phyloP scores from a whole-genome alignment of 2,113 vertebrate species.

The Chlamydotis undulata region DNA sequence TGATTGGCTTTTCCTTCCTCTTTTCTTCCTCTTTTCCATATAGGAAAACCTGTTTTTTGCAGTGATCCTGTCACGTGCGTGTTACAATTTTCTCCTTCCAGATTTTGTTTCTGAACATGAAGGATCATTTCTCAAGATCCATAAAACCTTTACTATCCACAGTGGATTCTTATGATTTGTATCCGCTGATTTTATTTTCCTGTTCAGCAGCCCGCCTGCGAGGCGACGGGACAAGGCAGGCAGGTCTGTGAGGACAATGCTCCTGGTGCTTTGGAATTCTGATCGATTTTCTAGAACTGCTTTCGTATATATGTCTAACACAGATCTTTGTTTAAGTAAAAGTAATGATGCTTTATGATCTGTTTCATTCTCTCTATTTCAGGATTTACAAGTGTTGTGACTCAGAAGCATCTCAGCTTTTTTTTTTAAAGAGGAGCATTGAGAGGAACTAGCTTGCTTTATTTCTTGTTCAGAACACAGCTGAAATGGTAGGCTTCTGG shows the following conservation, averaged over 20 bases:
- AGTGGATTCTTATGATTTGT: not conserved
- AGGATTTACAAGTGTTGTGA: not conserved
- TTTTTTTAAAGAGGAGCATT: not conserved
- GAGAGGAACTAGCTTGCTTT: not conserved
- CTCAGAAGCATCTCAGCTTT: not conserved
- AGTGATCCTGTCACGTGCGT: not conserved
- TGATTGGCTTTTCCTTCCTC: not conserved
- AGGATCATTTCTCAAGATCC: not conserved
- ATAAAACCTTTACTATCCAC: not conserved
- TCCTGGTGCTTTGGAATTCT: not conserved
- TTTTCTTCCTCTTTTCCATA: not conserved
- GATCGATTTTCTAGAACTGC: not conserved
- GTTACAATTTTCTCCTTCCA: not conserved
- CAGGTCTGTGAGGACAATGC: not conserved
- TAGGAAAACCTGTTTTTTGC: not conserved
- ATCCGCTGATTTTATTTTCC: not conserved
- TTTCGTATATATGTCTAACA: not conserved
- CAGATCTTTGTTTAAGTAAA: slow-evolving; percentile 14
- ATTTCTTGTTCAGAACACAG: not conserved
- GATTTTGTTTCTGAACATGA: not conserved
- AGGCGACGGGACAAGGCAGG: not conserved
- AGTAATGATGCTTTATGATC: slow-evolving; percentile 23
- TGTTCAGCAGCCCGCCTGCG: not conserved
- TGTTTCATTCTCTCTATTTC: not conserved
- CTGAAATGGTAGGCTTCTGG: not conserved